A percentile compares a stretch with the other conserved stretches of the same genome.
phyloP scores from a whole-genome alignment of 2,888 invertebrate genomes.

The Platynereis dumerilii region DNA sequence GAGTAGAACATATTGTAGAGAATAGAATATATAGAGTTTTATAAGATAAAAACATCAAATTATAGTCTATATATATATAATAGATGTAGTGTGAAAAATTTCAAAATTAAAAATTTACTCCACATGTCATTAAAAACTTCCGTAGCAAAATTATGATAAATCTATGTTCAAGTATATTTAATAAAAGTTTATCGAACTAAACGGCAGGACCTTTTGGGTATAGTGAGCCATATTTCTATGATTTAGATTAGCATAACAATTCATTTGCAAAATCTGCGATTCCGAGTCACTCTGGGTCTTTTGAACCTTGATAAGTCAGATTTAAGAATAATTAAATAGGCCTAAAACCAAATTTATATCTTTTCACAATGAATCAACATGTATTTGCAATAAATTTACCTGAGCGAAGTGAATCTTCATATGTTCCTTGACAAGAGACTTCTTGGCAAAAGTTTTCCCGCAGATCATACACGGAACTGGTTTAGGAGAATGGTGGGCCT shows the following conservation, averaged over 20 bases:
- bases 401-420: slow-evolving; percentile 40
- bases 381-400: neutral
- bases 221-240: too few species aligned
- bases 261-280: too few species aligned
- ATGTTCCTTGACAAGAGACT: slow-evolving; percentile 38
- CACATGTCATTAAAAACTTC: too few species aligned
- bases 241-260: too few species aligned
- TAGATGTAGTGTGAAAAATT: neutral
- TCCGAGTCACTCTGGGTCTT: too few species aligned
- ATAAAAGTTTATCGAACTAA: too few species aligned
- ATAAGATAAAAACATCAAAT: neutral
- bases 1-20: neutral
- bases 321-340: too few species aligned
- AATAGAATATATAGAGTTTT: neutral
- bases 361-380: neutral
- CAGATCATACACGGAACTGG: slow-evolving; percentile 41
- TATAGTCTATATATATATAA: neutral
- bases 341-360: neutral
- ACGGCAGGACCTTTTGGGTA: too few species aligned
- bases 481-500: slow-evolving; percentile 54
- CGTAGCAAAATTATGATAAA: too few species aligned
- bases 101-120: neutral
- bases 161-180: too few species aligned
- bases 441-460: slow-evolving; percentile 37
- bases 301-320: too few species aligned